Evolutionary conservation across 1,140 invertebrate species (phyloP).

Genomic region (Chelonus insularis): DNA sequence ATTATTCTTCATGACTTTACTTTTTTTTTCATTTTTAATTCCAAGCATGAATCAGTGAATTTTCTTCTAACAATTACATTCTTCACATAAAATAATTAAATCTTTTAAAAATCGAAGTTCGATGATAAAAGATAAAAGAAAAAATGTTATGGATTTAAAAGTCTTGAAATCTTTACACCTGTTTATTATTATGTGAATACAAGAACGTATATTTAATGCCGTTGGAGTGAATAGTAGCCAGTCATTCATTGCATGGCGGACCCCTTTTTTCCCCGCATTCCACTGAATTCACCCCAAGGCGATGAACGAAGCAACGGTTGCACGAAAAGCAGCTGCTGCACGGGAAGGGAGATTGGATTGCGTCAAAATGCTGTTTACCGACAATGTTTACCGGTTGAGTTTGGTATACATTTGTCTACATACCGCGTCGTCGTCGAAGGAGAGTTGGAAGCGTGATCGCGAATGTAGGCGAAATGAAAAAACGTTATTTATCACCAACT

Average conservation of each 20-base stretch:
- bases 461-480: conserved; percentile 24
- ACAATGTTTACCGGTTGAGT: conserved; percentile 13
- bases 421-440: conserved; percentile 10
- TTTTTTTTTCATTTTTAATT: too few species aligned
- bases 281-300: not conserved
- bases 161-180: not conserved
- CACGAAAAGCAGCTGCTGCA: not conserved
- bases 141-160: too few species aligned
- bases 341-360: not conserved
- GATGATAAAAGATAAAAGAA: not conserved
- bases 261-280: not conserved
- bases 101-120: too few species aligned
- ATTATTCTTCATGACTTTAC: too few species aligned
- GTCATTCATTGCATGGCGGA: too few species aligned
- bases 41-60: too few species aligned
- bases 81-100: too few species aligned
- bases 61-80: too few species aligned
- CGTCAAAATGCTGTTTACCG: conserved; percentile 7
- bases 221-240: too few species aligned
- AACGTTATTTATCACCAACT: conserved; percentile 19
- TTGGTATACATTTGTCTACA: not conserved
- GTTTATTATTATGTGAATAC: conserved; percentile 7
- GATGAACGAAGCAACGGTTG: too few species aligned
- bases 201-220: not conserved
- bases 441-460: conserved; percentile 13